Evolutionary conservation across 2,888 invertebrate species (phyloP).

Genomic region (Drosophila nr. fundita): DNA sequence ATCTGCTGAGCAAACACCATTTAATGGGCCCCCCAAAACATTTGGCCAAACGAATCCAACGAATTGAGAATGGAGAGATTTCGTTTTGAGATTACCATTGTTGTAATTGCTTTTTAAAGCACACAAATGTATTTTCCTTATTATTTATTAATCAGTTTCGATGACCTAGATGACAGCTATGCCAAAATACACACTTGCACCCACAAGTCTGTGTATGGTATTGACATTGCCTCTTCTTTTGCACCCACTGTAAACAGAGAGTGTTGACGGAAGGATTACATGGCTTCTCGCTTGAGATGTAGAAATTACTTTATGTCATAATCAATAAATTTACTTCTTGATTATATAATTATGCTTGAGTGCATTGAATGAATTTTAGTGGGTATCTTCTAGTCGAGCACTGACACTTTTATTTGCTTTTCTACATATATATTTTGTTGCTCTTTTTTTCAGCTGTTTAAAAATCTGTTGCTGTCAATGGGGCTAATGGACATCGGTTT

Average conservation of each 20-base stretch:
- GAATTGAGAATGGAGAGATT: conserved; percentile 3
- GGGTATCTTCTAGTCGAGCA: conserved; percentile 7
- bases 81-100: conserved; percentile 5
- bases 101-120: conserved; percentile 31
- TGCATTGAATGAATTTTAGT: not conserved
- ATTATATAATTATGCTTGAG: not conserved
- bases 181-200: conserved; percentile 7
- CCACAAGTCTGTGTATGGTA: not conserved
- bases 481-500: conserved; percentile 14
- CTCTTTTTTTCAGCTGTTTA: not conserved
- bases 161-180: conserved; percentile 22
- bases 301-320: not conserved
- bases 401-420: not conserved
- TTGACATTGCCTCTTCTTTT: not conserved
- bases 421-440: not conserved
- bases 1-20: not conserved
- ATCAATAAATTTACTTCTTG: not conserved
- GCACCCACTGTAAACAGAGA: not conserved
- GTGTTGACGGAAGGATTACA: not conserved
- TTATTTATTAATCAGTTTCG: conserved; percentile 26
- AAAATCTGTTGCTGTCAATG: conserved; percentile 25
- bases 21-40: conserved; percentile 5
- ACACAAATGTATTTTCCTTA: conserved; percentile 3
- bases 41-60: conserved; percentile 5
- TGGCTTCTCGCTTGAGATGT: not conserved